Conservation (phyloP, 2,888 invertebrate genomes). For the Drosophila atripex region DNA sequence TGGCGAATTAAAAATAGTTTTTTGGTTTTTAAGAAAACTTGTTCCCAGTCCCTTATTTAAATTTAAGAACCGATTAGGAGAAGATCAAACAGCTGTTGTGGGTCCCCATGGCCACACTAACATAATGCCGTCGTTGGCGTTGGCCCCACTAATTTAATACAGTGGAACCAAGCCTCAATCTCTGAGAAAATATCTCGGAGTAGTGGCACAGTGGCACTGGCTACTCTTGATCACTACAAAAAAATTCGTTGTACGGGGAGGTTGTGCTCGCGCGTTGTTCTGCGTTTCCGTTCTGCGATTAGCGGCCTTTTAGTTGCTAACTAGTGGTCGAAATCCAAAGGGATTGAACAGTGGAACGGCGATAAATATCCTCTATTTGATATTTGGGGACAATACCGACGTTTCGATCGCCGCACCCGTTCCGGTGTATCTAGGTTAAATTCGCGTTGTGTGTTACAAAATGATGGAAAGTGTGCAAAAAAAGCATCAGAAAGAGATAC, state of each 20-base stretch:
- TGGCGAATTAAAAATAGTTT: background rate
- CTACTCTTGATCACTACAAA: background rate
- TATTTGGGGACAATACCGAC: background rate
- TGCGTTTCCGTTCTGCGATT: slow-evolving; percentile 1
- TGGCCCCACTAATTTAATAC: background rate
- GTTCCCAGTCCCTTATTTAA: background rate
- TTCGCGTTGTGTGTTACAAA: slow-evolving; percentile 76
- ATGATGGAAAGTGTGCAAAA: slow-evolving; percentile 78
- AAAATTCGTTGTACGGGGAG: background rate
- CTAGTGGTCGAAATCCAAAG: background rate
- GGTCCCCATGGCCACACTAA: background rate
- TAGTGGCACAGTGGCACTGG: background rate
- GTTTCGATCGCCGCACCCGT: slow-evolving; percentile 36
- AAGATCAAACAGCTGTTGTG: background rate
- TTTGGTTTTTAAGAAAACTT: background rate
- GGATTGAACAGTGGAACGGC: background rate
- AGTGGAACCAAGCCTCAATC: background rate
- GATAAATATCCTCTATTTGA: background rate
- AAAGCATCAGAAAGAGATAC: slow-evolving; percentile 42
- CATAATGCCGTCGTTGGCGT: background rate
- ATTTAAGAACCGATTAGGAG: background rate
- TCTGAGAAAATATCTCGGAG: background rate
- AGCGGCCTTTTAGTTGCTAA: background rate
- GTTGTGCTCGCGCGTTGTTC: slow-evolving; percentile 1
- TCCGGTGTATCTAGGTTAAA: slow-evolving; percentile 74